phyloP scores from a whole-genome alignment of 2,113 vertebrate species.

The Arvicanthis niloticus region DNA sequence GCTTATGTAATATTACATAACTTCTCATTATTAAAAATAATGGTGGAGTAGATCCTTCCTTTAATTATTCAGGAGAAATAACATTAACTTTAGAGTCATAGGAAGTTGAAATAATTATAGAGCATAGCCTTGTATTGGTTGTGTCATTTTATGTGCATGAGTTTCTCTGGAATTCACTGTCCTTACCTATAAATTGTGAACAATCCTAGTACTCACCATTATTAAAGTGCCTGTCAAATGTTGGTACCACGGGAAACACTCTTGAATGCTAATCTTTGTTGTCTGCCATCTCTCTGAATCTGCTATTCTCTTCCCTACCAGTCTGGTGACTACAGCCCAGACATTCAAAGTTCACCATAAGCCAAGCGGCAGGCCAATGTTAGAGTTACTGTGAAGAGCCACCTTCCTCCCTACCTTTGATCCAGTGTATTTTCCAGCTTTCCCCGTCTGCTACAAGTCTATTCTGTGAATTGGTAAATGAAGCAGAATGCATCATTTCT shows the following conservation, averaged over 20 bases:
- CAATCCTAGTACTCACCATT: not conserved
- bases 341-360: not conserved
- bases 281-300: not conserved
- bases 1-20: not conserved
- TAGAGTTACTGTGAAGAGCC: not conserved
- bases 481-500: slow-evolving; percentile 31
- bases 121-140: not conserved
- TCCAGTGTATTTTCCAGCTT: slow-evolving; percentile 15
- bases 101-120: slow-evolving; percentile 7
- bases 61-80: slow-evolving; percentile 36
- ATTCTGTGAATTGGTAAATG: slow-evolving; percentile 36
- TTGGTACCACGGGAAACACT: not conserved
- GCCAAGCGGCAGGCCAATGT: not conserved
- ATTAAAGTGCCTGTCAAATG: not conserved
- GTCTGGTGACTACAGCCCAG: not conserved
- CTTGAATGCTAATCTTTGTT: not conserved
- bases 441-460: slow-evolving; percentile 8
- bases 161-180: not conserved
- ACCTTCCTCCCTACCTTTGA: not conserved
- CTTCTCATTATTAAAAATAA: slow-evolving; percentile 39
- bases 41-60: not conserved
- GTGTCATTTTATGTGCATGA: not conserved
- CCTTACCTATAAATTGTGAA: not conserved
- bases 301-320: not conserved
- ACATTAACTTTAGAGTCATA: slow-evolving; percentile 8